Evolutionary conservation across 53 echinoderm and acorn worm genomes (phyloP).

Genomic region (Mesocentrotus franciscanus): DNA sequence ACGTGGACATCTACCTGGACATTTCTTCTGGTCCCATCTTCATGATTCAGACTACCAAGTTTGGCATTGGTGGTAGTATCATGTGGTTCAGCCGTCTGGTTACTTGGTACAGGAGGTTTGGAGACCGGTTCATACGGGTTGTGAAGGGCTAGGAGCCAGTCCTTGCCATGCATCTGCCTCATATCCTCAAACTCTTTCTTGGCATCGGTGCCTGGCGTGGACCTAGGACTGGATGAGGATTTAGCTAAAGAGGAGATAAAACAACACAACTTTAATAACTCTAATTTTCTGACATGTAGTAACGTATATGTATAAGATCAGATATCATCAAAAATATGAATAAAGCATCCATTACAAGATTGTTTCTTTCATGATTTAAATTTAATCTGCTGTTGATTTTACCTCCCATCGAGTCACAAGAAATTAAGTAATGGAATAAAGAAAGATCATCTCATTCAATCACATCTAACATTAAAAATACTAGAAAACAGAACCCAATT

Average conservation of each 20-base stretch:
- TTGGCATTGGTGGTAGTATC: neutral
- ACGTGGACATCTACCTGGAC: slow-evolving; percentile 47
- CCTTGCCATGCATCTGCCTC: slow-evolving; percentile 84
- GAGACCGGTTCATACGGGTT: slow-evolving; percentile 74
- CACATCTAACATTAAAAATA: neutral
- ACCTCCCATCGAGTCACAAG: neutral
- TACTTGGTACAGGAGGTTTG: neutral
- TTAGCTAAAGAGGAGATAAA: neutral
- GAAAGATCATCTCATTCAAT: neutral
- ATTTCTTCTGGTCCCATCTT: neutral
- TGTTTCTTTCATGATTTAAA: too few species aligned
- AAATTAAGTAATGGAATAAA: neutral
- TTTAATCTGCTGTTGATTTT: neutral
- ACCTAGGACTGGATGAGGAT: neutral
- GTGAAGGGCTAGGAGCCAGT: slow-evolving; percentile 89
- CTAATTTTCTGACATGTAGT: neutral
- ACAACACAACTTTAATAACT: neutral
- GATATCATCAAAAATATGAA: too few species aligned
- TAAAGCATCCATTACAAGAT: too few species aligned
- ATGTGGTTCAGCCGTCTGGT: neutral
- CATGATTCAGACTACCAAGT: neutral
- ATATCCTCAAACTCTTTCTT: slow-evolving; percentile 83
- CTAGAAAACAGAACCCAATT: neutral
- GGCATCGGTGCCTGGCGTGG: slow-evolving; percentile 75
- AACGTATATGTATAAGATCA: neutral